Conservation (phyloP, 2,888 invertebrate genomes). For the Pterobdella sp. region DNA sequence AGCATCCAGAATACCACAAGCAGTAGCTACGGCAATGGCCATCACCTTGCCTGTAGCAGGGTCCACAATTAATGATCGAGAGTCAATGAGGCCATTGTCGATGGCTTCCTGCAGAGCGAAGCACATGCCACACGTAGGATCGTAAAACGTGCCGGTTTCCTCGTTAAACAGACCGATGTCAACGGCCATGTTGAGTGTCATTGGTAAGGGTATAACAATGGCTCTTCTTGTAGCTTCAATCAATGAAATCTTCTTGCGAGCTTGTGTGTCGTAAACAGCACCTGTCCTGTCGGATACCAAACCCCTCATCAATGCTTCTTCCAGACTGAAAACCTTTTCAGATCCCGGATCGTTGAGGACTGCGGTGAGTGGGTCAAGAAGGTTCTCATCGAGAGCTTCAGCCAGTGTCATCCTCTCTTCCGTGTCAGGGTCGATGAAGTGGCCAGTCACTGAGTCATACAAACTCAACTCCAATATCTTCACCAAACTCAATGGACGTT, state of each 20-base stretch:
- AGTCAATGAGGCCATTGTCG: conserved; percentile 38
- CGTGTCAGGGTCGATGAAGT: conserved; percentile 70
- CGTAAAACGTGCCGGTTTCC: conserved; percentile 37
- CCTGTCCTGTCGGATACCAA: conserved; percentile 69
- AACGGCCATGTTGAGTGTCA: conserved; percentile 39
- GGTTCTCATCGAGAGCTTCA: conserved; percentile 36
- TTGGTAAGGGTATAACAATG: conserved; percentile 38
- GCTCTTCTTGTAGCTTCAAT: conserved; percentile 65
- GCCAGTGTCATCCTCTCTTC: conserved; percentile 66
- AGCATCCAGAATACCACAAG: conserved; percentile 38
- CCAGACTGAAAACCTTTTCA: conserved; percentile 37
- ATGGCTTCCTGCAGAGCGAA: conserved; percentile 39
- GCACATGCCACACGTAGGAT: conserved; percentile 37
- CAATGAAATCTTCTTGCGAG: conserved; percentile 64
- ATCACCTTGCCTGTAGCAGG: conserved; percentile 38
- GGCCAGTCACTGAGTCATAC: conserved; percentile 62
- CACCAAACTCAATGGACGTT: conserved; percentile 35
- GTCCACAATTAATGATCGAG: conserved; percentile 38
- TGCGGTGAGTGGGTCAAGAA: conserved; percentile 36
- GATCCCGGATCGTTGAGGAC: conserved; percentile 39
- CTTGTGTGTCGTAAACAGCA: conserved; percentile 42
- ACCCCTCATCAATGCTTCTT: conserved; percentile 54
- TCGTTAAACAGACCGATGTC: conserved; percentile 40
- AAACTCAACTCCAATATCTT: conserved; percentile 67
- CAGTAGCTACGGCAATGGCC: conserved; percentile 38